Evolutionary conservation across 1,140 invertebrate species (phyloP).

Genomic region (Papilio aristodemus): DNA sequence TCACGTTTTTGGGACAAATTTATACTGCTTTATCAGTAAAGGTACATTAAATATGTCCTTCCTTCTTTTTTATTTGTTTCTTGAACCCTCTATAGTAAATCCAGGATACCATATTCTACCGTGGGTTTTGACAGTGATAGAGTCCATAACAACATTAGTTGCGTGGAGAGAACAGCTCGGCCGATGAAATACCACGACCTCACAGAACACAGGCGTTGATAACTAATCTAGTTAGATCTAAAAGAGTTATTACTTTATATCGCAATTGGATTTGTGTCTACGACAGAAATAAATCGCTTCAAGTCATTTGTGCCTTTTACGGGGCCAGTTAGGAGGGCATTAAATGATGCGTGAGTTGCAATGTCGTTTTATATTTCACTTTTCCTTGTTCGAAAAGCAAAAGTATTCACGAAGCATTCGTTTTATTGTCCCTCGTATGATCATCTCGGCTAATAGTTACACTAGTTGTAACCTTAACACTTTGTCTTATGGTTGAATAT

Average conservation of each 20-base stretch:
- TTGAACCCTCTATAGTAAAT: too few relatives aligned
- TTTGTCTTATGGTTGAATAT: constrained; percentile 35
- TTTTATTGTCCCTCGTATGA: constrained; percentile 18
- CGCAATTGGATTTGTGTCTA: background rate
- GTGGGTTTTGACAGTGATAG: too few relatives aligned
- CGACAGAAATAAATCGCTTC: background rate
- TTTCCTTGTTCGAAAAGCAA: constrained; percentile 32
- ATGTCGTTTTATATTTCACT: constrained; percentile 26
- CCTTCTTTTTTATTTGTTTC: too few relatives aligned
- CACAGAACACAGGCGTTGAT: too few relatives aligned
- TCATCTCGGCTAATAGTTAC: background rate
- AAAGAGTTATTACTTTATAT: background rate
- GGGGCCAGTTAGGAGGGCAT: background rate
- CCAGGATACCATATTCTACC: too few relatives aligned
- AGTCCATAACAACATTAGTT: too few relatives aligned
- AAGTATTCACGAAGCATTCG: constrained; percentile 26
- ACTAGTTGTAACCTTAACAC: constrained; percentile 14
- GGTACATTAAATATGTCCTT: too few relatives aligned
- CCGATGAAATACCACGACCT: too few relatives aligned
- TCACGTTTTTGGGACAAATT: too few relatives aligned
- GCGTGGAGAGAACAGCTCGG: too few relatives aligned
- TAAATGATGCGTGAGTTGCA: constrained; percentile 8
- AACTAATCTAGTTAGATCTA: background rate
- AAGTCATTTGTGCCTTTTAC: background rate
- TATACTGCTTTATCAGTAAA: too few relatives aligned